These are phyloP conservation scores for Copsychus sechellarum DNA, from an alignment of 2,113 vertebrate genomes.

Conservation along the genomic window DNA sequence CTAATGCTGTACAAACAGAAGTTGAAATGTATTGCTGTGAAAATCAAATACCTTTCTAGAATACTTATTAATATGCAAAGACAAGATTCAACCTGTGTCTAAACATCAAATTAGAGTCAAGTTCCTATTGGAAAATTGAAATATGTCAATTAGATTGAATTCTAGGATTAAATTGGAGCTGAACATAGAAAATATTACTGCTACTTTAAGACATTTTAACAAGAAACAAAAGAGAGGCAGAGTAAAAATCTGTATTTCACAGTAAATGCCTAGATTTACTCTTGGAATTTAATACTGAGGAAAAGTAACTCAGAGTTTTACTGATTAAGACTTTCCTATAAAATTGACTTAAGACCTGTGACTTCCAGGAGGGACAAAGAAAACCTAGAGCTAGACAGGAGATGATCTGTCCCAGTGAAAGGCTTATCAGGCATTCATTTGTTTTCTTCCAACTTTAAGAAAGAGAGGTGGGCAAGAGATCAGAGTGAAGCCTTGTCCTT, in stretches of 20 bases:
- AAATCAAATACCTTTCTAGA: conserved; percentile 53
- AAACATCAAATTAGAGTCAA: conserved; percentile 38
- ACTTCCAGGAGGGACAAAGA: background rate
- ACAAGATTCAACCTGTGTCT: conserved; percentile 14
- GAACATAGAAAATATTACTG: background rate
- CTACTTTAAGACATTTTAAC: background rate
- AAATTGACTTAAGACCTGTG: background rate
- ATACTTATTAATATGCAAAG: conserved; percentile 50
- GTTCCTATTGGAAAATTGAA: conserved; percentile 24
- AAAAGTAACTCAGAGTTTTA: background rate
- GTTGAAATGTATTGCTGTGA: conserved; percentile 58
- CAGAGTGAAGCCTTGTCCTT: background rate
- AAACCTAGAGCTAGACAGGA: background rate
- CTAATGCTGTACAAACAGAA: conserved; percentile 52
- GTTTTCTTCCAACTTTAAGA: background rate
- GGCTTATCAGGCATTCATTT: background rate
- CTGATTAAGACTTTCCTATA: background rate
- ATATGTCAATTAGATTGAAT: conserved; percentile 1
- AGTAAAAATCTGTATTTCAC: background rate
- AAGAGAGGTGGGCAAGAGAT: background rate
- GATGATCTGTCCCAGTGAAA: background rate
- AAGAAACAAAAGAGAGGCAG: background rate
- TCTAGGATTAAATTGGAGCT: conserved; percentile 20
- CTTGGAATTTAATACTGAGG: background rate
- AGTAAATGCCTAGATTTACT: background rate